Base-by-base conservation (phyloP, 2,888 invertebrate species). In the Cryptocephalus moraei region DNA sequence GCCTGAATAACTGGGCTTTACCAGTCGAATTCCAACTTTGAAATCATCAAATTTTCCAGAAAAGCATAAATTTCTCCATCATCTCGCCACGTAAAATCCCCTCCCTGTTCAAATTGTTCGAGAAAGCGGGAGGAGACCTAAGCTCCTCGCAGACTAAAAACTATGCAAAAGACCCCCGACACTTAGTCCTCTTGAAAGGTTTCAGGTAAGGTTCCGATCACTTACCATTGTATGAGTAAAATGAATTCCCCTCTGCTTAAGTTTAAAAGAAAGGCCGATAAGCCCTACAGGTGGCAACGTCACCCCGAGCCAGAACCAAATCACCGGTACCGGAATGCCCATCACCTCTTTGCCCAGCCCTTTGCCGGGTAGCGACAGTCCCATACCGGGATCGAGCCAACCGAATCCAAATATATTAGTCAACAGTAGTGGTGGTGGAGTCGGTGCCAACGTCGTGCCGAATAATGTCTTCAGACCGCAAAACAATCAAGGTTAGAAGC, bases 51-150 rank as follows among this genome's bases (percentile, higher is more conserved):
- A 22, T 22, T 49, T 75, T 75, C 40, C 69, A 84, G 78, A 81
- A 85, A 49, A 88, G 84, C 40, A 86, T 91, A 32, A 85, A 89
- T 64, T 73, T 95, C 40, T 94, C 94, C 0, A 81, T 95, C 33
- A 80, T 93, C 46, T 88, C 91, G 0, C 92, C 95, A 0, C 76
- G 93, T 42, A 91, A 92, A 67, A 84, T 93, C 56, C 86, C 92
- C 1, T 81, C 86, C 0, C 70, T 95, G 1, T 86, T 86, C 57
- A 86, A 90, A 62, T 71, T 95, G 8, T 95, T 88, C 71, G 92
- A 94, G 67, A 90, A 88, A 66, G 88, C 91, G 2, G 91, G 91
- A 8, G 91, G 91, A 0, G 92, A 92, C 68, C 73, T 89, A 44
- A 80, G 77, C 43, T 77, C 83, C 0, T 82, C 86, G 0, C 84